A percentile compares a stretch with the other conserved stretches of the same genome.
Conservation (phyloP, 2,888 invertebrate genomes). For the Athrips mouffetella region DNA sequence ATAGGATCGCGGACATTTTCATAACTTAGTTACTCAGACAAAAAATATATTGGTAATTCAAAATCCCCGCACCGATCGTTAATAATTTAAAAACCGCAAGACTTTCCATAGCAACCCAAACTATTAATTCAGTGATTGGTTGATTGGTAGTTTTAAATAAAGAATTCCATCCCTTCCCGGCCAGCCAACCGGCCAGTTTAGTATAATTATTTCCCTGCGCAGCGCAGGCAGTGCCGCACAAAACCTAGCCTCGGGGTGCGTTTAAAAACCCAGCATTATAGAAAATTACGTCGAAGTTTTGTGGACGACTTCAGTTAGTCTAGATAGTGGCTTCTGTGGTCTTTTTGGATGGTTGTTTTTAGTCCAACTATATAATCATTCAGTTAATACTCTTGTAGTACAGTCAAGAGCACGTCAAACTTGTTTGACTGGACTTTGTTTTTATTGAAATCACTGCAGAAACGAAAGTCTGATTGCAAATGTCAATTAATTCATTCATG, state of each 20-base stretch:
- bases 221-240: conserved; percentile 22
- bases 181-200: conserved; percentile 15
- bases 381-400: too few species aligned
- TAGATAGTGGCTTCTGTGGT: not conserved
- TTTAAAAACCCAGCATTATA: conserved; percentile 30
- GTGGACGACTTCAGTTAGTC: not conserved
- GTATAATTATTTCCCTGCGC: conserved; percentile 18
- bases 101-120: conserved; percentile 10
- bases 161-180: conserved; percentile 8
- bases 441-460: too few species aligned
- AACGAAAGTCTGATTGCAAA: too few species aligned
- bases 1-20: too few species aligned
- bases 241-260: conserved; percentile 26
- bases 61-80: not conserved
- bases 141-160: conserved; percentile 21
- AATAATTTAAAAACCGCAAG: conserved; percentile 5
- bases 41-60: not conserved
- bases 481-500: too few species aligned
- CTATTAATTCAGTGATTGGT: conserved; percentile 22
- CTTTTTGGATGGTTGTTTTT: too few species aligned
- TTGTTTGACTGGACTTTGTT: too few species aligned
- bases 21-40: too few species aligned
- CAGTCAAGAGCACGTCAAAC: too few species aligned
- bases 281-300: conserved; percentile 22
- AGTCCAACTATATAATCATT: too few species aligned